Percentiles rank a stretch among this genome's conserved stretches.
Evolutionary conservation across 2,797 vertebrate genomes (phyloP).

Genomic region (Microtus agrestis): DNA sequence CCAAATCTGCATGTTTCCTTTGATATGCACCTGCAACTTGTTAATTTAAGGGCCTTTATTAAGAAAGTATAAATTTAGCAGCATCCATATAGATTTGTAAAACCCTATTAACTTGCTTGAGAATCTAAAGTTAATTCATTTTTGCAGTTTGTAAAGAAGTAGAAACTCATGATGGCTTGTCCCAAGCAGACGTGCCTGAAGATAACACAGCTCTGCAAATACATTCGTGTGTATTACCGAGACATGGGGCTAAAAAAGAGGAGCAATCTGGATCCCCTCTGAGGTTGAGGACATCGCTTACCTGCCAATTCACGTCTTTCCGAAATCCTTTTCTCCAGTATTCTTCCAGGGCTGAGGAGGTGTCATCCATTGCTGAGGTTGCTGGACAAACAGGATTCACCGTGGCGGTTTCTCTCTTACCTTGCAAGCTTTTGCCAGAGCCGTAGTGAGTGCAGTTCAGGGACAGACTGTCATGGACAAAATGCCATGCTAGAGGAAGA

Average conservation of each 20-base stretch:
- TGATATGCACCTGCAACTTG: conserved; percentile 87
- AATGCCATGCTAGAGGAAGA: conserved; percentile 91
- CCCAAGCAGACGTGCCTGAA: conserved; percentile 73
- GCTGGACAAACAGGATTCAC: conserved; percentile 85
- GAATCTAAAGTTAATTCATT: conserved; percentile 77
- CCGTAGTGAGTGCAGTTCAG: conserved; percentile 89
- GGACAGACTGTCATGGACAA: conserved; percentile 92
- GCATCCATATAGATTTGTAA: conserved; percentile 83
- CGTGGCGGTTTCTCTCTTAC: conserved; percentile 83
- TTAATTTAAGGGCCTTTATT: conserved; percentile 85
- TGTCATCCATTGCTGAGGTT: conserved; percentile 91
- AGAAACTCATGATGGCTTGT: conserved; percentile 75
- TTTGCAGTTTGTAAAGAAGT: conserved; percentile 82
- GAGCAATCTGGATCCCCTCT: conserved; percentile 66
- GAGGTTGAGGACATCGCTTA: conserved; percentile 88
- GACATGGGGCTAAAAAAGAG: conserved; percentile 66
- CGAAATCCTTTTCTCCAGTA: conserved; percentile 92
- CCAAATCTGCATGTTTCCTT: conserved; percentile 79
- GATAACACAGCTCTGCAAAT: conserved; percentile 71
- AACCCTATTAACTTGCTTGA: conserved; percentile 75
- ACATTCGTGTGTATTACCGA: conserved; percentile 65
- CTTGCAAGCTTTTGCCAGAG: conserved; percentile 85
- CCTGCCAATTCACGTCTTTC: conserved; percentile 89
- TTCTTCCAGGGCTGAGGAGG: conserved; percentile 91
- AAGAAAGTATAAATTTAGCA: conserved; percentile 84